These are phyloP conservation scores for Cryptophagus acutangulus DNA, from an alignment of 2,888 invertebrate species.

Conservation along the genomic window DNA sequence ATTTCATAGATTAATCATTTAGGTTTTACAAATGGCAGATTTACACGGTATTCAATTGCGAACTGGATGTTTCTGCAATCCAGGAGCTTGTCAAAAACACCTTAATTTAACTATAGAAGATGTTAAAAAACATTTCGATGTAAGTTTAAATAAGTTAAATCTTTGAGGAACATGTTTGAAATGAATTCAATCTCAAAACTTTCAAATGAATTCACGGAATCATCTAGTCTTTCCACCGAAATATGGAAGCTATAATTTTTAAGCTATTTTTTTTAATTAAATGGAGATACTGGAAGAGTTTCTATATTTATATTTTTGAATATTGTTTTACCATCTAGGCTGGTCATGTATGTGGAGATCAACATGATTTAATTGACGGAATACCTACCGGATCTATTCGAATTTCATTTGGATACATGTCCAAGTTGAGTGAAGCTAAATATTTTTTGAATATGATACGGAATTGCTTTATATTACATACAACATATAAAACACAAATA, in stretches of 20 bases:
- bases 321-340: slow-evolving; percentile 49
- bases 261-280: too few relatives aligned
- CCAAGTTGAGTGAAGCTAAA: slow-evolving; percentile 67
- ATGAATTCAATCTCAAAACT: too few relatives aligned
- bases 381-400: slow-evolving; percentile 88
- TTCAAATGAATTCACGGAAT: too few relatives aligned
- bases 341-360: slow-evolving; percentile 90
- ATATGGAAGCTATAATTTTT: too few relatives aligned
- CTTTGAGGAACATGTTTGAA: too few relatives aligned
- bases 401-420: slow-evolving; percentile 90
- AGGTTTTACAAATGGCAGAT: slow-evolving; percentile 86
- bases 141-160: slow-evolving; percentile 33
- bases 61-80: slow-evolving; percentile 96
- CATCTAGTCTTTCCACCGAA: too few relatives aligned
- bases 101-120: slow-evolving; percentile 64
- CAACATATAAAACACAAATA: slow-evolving; percentile 26
- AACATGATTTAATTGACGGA: slow-evolving; percentile 77
- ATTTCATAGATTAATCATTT: slow-evolving; percentile 27
- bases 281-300: too few relatives aligned
- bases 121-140: slow-evolving; percentile 71
- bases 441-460: slow-evolving; percentile 68
- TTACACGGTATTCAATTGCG: slow-evolving; percentile 80
- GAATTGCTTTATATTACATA: slow-evolving; percentile 64
- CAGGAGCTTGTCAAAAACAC: slow-evolving; percentile 86
- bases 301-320: too few relatives aligned